Percentiles rank a stretch among this genome's conserved stretches.
These are phyloP conservation scores for Melanotaenia duboulayi DNA, from an alignment of 2,113 vertebrate species.

Conservation along the genomic window DNA sequence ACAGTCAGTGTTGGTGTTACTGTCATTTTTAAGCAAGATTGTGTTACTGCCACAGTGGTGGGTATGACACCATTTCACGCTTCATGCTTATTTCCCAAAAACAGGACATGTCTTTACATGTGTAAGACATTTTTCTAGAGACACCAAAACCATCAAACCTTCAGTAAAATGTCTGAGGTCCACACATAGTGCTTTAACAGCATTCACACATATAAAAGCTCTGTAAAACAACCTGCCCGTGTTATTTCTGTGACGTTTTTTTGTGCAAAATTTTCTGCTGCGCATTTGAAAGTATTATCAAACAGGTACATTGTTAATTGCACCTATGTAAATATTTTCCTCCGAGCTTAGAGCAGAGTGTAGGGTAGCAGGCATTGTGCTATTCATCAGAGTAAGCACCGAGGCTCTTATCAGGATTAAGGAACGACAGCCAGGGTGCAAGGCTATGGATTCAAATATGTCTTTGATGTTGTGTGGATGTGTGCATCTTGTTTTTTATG, in stretches of 20 bases:
- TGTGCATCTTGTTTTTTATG: slow-evolving; percentile 8
- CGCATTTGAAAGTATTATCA: slow-evolving; percentile 30
- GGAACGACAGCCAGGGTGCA: slow-evolving; percentile 29
- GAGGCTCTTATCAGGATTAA: slow-evolving; percentile 68
- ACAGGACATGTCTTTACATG: neutral
- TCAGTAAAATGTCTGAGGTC: neutral
- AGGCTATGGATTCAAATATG: slow-evolving; percentile 45
- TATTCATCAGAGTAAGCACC: slow-evolving; percentile 55
- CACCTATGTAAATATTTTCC: slow-evolving; percentile 55
- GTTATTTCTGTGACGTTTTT: neutral
- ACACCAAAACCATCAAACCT: neutral
- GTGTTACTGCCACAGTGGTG: too few relatives aligned
- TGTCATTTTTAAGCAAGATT: too few relatives aligned
- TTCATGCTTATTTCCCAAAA: neutral
- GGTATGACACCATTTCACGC: neutral
- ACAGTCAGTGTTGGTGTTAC: too few relatives aligned
- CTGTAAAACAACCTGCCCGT: neutral
- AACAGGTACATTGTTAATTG: slow-evolving; percentile 56
- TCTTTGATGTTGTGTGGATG: slow-evolving; percentile 64
- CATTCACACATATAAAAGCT: neutral
- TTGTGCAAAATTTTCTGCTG: slow-evolving; percentile 10
- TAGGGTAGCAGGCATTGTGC: slow-evolving; percentile 22
- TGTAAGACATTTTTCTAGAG: too few relatives aligned
- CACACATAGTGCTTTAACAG: neutral
- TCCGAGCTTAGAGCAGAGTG: slow-evolving; percentile 21